Base-by-base conservation (phyloP, 1,140 invertebrate species). In the Zaprionus davidi region DNA sequence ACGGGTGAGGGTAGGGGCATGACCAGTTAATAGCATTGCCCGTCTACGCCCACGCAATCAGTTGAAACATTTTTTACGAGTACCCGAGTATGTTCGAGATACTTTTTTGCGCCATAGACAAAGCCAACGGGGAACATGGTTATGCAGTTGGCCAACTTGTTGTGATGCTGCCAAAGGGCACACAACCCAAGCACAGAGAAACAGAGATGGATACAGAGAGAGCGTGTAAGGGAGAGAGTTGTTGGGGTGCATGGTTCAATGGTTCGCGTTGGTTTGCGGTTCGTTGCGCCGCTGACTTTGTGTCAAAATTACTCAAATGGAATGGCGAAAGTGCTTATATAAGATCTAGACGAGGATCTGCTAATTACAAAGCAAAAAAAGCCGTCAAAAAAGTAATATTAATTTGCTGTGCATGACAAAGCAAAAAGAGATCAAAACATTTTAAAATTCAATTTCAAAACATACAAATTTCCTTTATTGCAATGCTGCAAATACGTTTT, bases 1-100 rank as follows among this genome's bases (percentile, higher is more conserved):
- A 38, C 5, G 13, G 3, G 36, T 38, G 13, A 13, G 12, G 13
- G 24, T 31, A 62, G 55, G 62, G 63, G 57, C 62, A 76, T 68
- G 74, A 76, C 77, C 76, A 76, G 64, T 76, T 79, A 79, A 79
- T 76, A 76, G 73, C 68, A 72, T 76, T 79, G 74, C 63, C 53
- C 74, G 63, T 59, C 73, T 72, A 79, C 77, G 77, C 77, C 77
- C 77, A 79, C 68, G 77, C 77, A 79, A 79, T 79, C 77, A 72
- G 60, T 76, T 53, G 69, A 70, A 75, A 58, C 72, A 71, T 58
- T 70, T 71, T 75, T 71, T 64, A 75, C 53, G 67, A 71, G 63
- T 59, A 59, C 17, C 59, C 31, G 9, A 34, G 31, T 34, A 34
- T 9, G 38, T 12, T 24, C 20, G 34, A 75, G 67, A 71, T 64